These are phyloP conservation scores for Chionomys nivalis DNA, from an alignment of 2,113 vertebrate species.

Conservation along the genomic window DNA sequence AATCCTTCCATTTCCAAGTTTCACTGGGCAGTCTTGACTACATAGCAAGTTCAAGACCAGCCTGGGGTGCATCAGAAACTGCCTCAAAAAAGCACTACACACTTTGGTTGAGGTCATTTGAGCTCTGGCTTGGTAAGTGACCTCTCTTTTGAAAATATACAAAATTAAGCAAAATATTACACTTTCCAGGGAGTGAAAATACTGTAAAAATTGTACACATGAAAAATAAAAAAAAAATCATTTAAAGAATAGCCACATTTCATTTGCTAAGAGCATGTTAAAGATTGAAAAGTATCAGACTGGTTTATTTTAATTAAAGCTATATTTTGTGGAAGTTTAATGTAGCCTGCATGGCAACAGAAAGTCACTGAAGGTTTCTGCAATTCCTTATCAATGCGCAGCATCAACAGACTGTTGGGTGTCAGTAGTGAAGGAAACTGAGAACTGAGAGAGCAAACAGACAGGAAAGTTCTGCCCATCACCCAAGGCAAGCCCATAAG, in stretches of 20 bases:
- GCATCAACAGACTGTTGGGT: not conserved
- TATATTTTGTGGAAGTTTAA: not conserved
- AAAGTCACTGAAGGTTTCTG: not conserved
- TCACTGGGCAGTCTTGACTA: not conserved
- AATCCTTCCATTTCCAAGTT: not conserved
- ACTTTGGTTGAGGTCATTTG: not conserved
- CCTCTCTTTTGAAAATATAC: constrained; percentile 1
- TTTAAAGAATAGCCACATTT: not conserved
- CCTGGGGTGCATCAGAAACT: not conserved
- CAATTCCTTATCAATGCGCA: not conserved
- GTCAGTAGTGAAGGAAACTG: not conserved
- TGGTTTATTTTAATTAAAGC: not conserved
- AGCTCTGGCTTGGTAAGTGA: not conserved
- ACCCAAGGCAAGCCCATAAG: not conserved
- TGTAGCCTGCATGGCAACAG: not conserved
- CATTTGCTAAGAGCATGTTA: not conserved
- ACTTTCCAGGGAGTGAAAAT: constrained; percentile 19
- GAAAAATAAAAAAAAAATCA: not conserved
- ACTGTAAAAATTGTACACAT: not conserved
- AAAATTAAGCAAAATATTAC: not conserved
- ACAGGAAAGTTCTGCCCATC: not conserved
- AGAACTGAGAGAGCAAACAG: not conserved
- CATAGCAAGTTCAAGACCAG: not conserved
- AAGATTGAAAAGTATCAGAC: not conserved
- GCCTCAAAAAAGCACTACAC: not conserved